These are phyloP conservation scores for Benitochromis conjunctus DNA, from an alignment of 2,113 vertebrate species.

Conservation along the genomic window DNA sequence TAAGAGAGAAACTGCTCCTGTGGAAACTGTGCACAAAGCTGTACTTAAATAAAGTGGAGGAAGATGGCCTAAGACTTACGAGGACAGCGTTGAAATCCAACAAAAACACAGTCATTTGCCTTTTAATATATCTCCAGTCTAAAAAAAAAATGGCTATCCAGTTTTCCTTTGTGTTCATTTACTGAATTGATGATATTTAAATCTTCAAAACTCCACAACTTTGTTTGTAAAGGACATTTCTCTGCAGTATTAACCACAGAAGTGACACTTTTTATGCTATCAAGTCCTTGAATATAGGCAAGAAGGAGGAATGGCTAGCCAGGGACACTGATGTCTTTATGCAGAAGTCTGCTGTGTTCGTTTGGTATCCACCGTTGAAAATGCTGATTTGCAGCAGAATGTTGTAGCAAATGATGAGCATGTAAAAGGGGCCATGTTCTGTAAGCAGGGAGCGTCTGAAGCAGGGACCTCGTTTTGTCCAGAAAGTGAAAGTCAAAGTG, in stretches of 20 bases:
- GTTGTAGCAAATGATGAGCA: neutral
- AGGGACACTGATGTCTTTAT: neutral
- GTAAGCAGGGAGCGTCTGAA: neutral
- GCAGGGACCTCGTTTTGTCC: neutral
- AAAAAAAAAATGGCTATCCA: neutral
- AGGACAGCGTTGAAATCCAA: neutral
- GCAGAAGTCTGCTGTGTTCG: neutral
- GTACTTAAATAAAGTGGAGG: neutral
- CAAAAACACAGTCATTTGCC: neutral
- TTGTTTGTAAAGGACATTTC: neutral
- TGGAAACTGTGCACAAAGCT: neutral
- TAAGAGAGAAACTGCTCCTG: neutral
- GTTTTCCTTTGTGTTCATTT: neutral
- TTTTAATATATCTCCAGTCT: neutral
- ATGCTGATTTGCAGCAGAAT: neutral
- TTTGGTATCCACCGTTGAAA: neutral
- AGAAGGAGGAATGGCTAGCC: neutral
- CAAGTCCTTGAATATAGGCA: neutral
- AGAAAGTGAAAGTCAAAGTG: neutral
- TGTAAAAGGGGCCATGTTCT: neutral
- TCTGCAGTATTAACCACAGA: neutral
- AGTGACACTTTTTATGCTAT: neutral
- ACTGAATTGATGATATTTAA: neutral
- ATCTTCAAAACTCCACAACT: neutral
- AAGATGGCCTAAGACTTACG: neutral